Base-by-base conservation (phyloP, 2,888 invertebrate species). In the Synanthedon formicaeformis region DNA sequence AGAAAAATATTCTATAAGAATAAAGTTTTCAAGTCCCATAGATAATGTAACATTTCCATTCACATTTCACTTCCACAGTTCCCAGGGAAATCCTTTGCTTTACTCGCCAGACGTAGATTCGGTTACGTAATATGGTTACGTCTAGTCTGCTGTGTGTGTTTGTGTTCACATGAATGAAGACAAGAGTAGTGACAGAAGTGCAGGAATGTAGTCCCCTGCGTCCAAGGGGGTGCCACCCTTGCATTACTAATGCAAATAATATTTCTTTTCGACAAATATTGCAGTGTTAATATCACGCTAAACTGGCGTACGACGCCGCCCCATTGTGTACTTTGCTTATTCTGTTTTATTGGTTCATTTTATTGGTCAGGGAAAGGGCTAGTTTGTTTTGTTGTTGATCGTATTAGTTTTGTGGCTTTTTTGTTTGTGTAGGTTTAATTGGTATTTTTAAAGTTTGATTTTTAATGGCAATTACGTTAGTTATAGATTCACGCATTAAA, bases 191-290 rank as follows among this genome's bases (percentile, higher is more conserved):
- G 34, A 34, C 63, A 52, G 61, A 52, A 65, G 69, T 75, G 75
- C 73, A 75, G 82, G 81, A 80, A 82, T 83, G 80, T 78, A 40
- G 50, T 67, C 70, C 69, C 69, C 57, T 53, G 60, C 60, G 60
- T 57, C 61, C 60, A 10, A 51, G 59, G 62, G 62, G 59, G 58
- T 57, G 62, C 57, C 68, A 66, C 78, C 83, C 83, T 65, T 66
- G 58, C 66, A 67, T 69, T 69, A 68, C 78, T 61, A 81, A 85
- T 82, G 78, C 82, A 84, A 85, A 86, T 81, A 81, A 81, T 83
- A 80, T 79, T 84, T 83, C 82, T 81, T 84, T 73, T 71, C 67
- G 60, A 78, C 79, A 77, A 81, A 83, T 80, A 81, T 81, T 72
- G 75, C 73, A 67, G 78, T 81, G 85, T 82, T 86, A 86, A 84